Conservation (phyloP, 2,113 vertebrate genomes). For the Pongo pygmaeus region DNA sequence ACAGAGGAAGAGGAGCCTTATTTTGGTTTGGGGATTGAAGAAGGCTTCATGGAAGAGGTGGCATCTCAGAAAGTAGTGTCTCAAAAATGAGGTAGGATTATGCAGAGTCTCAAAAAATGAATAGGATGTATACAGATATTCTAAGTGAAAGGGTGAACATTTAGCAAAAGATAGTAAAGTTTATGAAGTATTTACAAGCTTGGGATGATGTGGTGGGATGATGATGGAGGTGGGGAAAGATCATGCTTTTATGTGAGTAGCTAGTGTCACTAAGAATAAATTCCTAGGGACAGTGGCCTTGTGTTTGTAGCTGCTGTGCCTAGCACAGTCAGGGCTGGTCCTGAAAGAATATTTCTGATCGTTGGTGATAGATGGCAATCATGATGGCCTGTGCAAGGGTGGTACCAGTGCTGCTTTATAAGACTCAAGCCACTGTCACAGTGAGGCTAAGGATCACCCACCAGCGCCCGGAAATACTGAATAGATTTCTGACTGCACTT, state of each 20-base stretch:
- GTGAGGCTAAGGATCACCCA: not conserved
- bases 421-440: fast-evolving
- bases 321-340: fast-evolving
- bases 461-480: too few relatives aligned
- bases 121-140: not conserved
- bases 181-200: not conserved
- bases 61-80: not conserved
- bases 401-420: not conserved
- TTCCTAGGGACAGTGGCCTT: fast-evolving
- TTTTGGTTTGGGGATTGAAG: not conserved
- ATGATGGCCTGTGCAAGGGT: fast-evolving
- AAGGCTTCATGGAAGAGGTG: not conserved
- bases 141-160: not conserved
- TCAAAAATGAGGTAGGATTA: not conserved
- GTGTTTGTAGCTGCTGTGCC: not conserved
- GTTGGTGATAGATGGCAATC: fast-evolving
- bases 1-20: not conserved
- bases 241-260: not conserved
- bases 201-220: too few relatives aligned
- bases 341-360: not conserved
- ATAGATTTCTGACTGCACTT: not conserved
- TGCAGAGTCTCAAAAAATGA: not conserved
- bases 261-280: not conserved
- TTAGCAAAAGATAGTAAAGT: not conserved
- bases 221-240: not conserved